A percentile compares a stretch with the other conserved stretches of the same genome.
Conservation (phyloP, 2,888 invertebrate species). For the Antheraea assamensis region DNA sequence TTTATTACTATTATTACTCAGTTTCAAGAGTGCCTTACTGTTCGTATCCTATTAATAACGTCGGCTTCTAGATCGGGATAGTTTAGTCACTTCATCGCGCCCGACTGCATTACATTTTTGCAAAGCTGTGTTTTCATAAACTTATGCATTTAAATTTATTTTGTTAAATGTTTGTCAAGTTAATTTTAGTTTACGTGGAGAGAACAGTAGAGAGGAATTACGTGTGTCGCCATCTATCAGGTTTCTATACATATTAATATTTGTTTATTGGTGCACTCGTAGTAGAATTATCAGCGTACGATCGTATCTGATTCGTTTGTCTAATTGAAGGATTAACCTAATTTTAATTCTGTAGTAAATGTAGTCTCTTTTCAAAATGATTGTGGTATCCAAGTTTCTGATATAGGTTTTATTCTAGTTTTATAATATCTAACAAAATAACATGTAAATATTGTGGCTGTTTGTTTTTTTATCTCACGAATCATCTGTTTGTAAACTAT, state of each 20-base stretch:
- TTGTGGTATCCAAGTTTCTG: background rate
- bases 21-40: background rate
- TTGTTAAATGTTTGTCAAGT: slow-evolving; percentile 64
- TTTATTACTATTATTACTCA: background rate
- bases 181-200: slow-evolving; percentile 58
- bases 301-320: background rate
- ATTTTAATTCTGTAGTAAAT: background rate
- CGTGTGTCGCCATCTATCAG: slow-evolving; percentile 50
- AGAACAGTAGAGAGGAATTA: slow-evolving; percentile 57
- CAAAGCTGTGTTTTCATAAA: slow-evolving; percentile 13
- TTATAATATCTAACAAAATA: background rate
- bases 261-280: background rate
- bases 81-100: slow-evolving; percentile 11
- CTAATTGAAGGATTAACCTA: background rate
- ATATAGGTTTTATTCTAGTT: background rate
- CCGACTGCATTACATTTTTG: slow-evolving; percentile 8
- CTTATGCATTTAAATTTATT: slow-evolving; percentile 40
- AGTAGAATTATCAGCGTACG: background rate
- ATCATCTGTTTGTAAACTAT: background rate
- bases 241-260: slow-evolving; percentile 39
- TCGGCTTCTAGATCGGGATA: slow-evolving; percentile 4
- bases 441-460: background rate
- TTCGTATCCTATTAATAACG: slow-evolving; percentile 1
- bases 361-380: no score
- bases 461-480: background rate